These are phyloP conservation scores for Drosophila imparisetae DNA, from an alignment of 2,888 invertebrate species.

Conservation along the genomic window DNA sequence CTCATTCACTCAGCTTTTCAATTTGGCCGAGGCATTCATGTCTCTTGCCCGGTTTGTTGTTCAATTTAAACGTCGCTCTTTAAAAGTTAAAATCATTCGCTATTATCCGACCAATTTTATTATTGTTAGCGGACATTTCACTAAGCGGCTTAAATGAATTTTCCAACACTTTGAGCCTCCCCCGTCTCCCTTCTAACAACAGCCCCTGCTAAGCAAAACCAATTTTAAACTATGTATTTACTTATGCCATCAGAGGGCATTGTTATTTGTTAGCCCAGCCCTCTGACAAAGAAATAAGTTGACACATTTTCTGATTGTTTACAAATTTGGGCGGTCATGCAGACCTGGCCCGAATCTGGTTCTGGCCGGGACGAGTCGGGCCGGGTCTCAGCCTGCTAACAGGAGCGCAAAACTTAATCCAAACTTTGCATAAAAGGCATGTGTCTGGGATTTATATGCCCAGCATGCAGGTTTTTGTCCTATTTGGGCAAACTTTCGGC, in stretches of 20 bases:
- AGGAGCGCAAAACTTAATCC: constrained; percentile 69
- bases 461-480: constrained; percentile 55
- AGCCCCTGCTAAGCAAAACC: constrained; percentile 45
- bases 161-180: constrained; percentile 45
- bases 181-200: background rate
- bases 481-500: constrained; percentile 58
- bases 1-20: constrained; percentile 23
- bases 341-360: constrained; percentile 21
- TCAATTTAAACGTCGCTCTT: constrained; percentile 51
- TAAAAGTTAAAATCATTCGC: constrained; percentile 61
- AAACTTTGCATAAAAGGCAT: constrained; percentile 78
- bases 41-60: constrained; percentile 22
- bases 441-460: constrained; percentile 69
- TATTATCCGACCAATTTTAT: constrained; percentile 62
- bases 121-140: constrained; percentile 68
- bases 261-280: constrained; percentile 52
- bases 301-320: constrained; percentile 78
- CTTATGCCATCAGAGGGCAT: constrained; percentile 71
- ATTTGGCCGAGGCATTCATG: constrained; percentile 12
- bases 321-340: constrained; percentile 75
- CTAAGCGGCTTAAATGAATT: constrained; percentile 75
- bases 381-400: constrained; percentile 27
- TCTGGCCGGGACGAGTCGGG: constrained; percentile 5
- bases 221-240: constrained; percentile 78
- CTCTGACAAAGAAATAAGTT: constrained; percentile 66